A percentile compares a stretch with the other conserved stretches of the same genome.
Conservation (phyloP, 2,113 vertebrate species). For the Lagenorhynchus albirostris region DNA sequence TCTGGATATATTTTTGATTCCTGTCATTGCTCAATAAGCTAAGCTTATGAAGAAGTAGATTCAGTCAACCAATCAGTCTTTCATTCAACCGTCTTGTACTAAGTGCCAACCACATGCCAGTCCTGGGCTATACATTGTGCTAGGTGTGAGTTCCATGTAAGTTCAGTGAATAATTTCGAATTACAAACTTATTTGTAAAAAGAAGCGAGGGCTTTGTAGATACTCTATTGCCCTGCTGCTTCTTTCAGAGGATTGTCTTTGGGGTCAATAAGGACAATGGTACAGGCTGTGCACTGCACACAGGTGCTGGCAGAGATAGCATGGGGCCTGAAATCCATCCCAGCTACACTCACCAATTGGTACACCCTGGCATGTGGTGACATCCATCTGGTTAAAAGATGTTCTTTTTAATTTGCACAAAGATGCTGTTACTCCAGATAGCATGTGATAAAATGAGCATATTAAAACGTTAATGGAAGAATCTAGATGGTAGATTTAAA, state of each 20-base stretch:
- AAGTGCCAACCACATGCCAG: background rate
- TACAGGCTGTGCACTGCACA: background rate
- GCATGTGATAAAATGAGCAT: background rate
- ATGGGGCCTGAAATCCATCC: background rate
- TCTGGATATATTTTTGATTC: background rate
- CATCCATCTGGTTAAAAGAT: background rate
- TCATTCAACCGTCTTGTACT: background rate
- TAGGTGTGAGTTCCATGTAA: rapidly evolving
- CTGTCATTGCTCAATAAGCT: background rate
- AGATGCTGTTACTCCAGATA: background rate
- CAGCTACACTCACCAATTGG: background rate
- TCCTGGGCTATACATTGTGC: background rate
- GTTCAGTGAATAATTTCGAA: background rate
- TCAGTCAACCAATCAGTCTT: background rate
- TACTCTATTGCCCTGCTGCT: background rate
- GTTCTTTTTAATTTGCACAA: background rate
- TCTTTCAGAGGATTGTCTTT: background rate
- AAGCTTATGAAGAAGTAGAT: background rate
- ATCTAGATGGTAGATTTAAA: background rate
- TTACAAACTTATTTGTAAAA: background rate
- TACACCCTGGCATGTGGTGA: too few species aligned
- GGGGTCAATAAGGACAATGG: background rate
- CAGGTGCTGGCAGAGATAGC: background rate
- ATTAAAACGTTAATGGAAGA: background rate
- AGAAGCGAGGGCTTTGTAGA: background rate